Conservation (phyloP, 2,888 invertebrate genomes). For the Priapulus caudatus region DNA sequence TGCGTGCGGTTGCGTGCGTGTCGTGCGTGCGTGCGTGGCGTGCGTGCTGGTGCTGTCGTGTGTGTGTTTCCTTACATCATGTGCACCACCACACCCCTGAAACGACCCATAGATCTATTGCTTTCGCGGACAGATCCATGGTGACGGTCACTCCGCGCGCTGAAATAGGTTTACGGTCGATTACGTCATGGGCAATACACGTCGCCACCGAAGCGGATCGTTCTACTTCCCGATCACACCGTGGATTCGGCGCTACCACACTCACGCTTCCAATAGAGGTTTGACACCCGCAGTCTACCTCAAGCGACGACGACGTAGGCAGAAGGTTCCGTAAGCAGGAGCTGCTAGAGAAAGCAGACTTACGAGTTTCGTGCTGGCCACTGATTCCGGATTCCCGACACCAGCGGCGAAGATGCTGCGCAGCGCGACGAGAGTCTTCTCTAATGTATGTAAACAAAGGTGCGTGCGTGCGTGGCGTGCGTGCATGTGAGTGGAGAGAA, state of each 20-base stretch:
- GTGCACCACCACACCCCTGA: no score
- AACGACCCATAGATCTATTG: no score
- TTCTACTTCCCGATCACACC: conserved; percentile 37
- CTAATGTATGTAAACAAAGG: conserved; percentile 36
- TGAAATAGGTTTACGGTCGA: no score
- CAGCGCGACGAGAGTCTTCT: conserved; percentile 37
- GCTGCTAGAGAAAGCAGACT: conserved; percentile 31
- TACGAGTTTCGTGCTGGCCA: conserved; percentile 29
- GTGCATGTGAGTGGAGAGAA: no score
- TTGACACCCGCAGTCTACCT: conserved; percentile 38
- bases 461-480: no score
- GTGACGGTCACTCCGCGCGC: no score
- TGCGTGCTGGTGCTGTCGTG: no score
- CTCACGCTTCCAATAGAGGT: conserved; percentile 35
- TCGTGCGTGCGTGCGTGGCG: no score
- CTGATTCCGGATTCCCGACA: conserved; percentile 25
- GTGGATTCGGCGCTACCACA: conserved; percentile 37
- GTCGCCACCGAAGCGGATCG: conserved; percentile 13
- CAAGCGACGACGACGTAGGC: conserved; percentile 36
- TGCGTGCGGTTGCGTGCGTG: no score
- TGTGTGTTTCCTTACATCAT: no score
- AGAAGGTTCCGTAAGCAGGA: conserved; percentile 33
- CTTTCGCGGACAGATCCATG: no score
- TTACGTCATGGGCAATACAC: conserved; percentile 26
- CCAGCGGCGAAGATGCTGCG: conserved; percentile 34